phyloP scores from a whole-genome alignment of 2,113 vertebrate genomes.

The Albula glossodonta region DNA sequence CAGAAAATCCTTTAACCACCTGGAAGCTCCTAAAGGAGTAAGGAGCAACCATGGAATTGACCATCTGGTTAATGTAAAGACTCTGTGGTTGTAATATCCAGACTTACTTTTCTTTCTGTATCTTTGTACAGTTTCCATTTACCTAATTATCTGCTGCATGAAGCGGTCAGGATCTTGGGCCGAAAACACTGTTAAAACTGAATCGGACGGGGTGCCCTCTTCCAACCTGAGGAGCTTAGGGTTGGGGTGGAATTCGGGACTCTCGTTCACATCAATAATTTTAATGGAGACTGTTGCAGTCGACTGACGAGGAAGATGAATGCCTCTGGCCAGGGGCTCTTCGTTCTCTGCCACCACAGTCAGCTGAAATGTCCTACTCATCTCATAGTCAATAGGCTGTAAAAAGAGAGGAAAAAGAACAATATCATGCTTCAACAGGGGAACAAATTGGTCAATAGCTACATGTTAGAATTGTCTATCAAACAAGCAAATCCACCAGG shows the following conservation, averaged over 20 bases:
- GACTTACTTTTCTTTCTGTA: no score
- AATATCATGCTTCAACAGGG: constrained; percentile 26
- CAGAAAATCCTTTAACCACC: no score
- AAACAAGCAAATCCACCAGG: neutral
- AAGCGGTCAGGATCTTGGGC: constrained; percentile 90
- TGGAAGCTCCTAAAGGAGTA: no score
- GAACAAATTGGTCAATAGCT: constrained; percentile 13
- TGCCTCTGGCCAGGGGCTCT: constrained; percentile 86
- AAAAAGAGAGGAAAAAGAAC: neutral
- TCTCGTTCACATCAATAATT: constrained; percentile 93
- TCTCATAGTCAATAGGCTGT: constrained; percentile 95
- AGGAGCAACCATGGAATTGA: no score
- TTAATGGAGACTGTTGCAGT: constrained; percentile 92
- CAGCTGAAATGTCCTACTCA: constrained; percentile 85
- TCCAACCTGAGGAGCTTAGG: constrained; percentile 88
- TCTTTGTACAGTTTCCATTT: constrained; percentile 11
- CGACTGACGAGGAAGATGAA: constrained; percentile 90
- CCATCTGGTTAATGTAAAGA: no score
- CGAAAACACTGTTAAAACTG: constrained; percentile 79
- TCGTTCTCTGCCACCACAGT: constrained; percentile 92
- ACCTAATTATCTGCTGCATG: constrained; percentile 87
- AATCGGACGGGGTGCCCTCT: constrained; percentile 83
- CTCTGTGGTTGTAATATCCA: no score
- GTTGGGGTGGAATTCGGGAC: constrained; percentile 88
- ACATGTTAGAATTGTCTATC: neutral